Base-by-base conservation (phyloP, 1,140 invertebrate species). In the Drosophila auraria region DNA sequence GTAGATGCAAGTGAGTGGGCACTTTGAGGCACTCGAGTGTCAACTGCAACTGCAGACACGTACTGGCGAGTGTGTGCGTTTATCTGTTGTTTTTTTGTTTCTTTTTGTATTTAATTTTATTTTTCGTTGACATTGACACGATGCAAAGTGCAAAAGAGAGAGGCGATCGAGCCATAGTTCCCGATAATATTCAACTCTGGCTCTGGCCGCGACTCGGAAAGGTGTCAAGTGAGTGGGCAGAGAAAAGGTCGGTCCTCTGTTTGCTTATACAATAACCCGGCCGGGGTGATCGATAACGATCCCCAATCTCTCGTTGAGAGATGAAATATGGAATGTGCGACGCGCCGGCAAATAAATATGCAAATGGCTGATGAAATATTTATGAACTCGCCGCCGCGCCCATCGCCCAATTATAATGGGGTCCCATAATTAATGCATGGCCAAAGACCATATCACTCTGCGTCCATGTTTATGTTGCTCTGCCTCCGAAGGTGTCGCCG, bases 291-390 rank as follows among this genome's bases (percentile, higher is more conserved):
- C 47, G 66, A 66, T 53, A 51, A 30, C 61, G 45, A 70, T 66
- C 44, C 64, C 42, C 27, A 14, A 14, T 9, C n/a, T 9, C 45
- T 15, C 14, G n/a, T 38, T 40, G 36, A 5, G 6, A 66, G 62
- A 70, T 65, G 42, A 64, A 47, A 49, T 69, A 69, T 71, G 49
- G 40, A 65, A 65, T 71, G 64, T 70, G 40, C 2, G 20, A 5
- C n/a, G 27, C 2, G 33, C 15, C 50, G 54, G 20, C 56, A 36
- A 36, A 54, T 59, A 45, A 47, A 53, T 66, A 64, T 59, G 57
- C 58, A 59, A 79, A 59, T 79, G 54, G 6, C 45, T 72, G 42
- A 89, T 89, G 62, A 81, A 89, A 87, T 87, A 87, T 84, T 83
- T 66, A 83, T 83, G 77, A 87, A 62, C 47, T 25, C n/a, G 15